phyloP scores from a whole-genome alignment of 2,797 vertebrate species.

The Crocidura indochinensis region DNA sequence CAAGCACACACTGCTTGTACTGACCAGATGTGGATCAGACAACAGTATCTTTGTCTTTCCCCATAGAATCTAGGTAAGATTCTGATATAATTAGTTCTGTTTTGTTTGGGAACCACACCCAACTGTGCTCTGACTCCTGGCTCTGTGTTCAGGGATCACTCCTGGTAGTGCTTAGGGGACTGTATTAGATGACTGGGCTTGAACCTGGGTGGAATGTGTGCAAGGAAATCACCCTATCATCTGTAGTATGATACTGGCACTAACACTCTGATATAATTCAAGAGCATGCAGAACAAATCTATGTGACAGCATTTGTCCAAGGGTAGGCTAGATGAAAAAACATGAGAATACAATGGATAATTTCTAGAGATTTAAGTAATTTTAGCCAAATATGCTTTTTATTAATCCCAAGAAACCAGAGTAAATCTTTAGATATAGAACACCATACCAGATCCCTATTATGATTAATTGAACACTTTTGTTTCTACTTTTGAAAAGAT shows the following conservation, averaged over 20 bases:
- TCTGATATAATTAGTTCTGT: background rate
- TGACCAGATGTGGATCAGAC: no score
- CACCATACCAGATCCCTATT: background rate
- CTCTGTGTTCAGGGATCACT: no score
- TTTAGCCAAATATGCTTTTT: slow-evolving; percentile 50
- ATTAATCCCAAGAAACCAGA: slow-evolving; percentile 49
- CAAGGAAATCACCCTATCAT: background rate
- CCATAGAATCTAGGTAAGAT: background rate
- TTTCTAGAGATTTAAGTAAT: slow-evolving; percentile 42
- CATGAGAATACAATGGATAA: slow-evolving; percentile 44
- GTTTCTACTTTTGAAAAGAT: no score
- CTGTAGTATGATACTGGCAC: no score
- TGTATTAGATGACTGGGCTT: no score
- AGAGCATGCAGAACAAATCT: background rate
- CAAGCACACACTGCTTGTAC: no score
- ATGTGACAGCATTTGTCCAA: slow-evolving; percentile 49
- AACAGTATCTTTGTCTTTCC: background rate
- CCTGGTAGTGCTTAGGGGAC: no score
- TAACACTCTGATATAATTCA: slow-evolving; percentile 36
- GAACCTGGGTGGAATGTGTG: no score
- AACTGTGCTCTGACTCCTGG: no score
- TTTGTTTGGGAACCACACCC: no score
- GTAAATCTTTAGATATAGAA: slow-evolving; percentile 40
- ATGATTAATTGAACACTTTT: no score
- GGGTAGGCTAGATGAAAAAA: slow-evolving; percentile 22